Base-by-base conservation (phyloP, 2,888 invertebrate genomes). In the Dione juno region DNA sequence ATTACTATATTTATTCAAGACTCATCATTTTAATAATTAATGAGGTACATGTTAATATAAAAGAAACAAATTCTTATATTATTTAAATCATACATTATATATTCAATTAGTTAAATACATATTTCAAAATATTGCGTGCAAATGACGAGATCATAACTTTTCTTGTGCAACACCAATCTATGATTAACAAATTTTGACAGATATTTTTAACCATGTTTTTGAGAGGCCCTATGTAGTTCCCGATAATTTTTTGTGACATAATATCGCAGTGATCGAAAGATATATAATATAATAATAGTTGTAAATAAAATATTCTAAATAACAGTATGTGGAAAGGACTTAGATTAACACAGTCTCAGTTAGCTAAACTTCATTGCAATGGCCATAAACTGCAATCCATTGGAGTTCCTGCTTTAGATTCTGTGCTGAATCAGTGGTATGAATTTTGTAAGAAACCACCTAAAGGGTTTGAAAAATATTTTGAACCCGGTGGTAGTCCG, bases 391-490 rank as follows among this genome's bases (percentile, higher is more conserved):
- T 90, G 74, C 88, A 90, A 74, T 83, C 88, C 68, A 78, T 88
- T 77, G 94, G 94, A 78, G 90, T 93, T 76, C 94, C 93, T 78
- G 94, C 92, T 76, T 77, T 95, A 80, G 93, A 95, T 88, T 92
- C 93, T 77, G 92, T 95, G 76, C 86, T 95, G 85, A 94, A 94
- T 80, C 94, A 96, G 79, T 96, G 94, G 93, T 90, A 89, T 72
- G 89, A 92, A 76, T 92, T 97, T 78, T 96, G 96, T 82, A 95
- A 96, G 79, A 96, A 96, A 81, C 96, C 97, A 14, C 98, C 98
- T 0, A 98, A 98, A 89, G 98, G 98, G 0, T 98, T 98, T 87
- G 98, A 98, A 84, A 98, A 98, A 82, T 98, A 97, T 87, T 98
- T 97, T 80, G 95, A 96, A 81, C 96, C 96, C 10, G 94, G 94